Evolutionary conservation across 2,113 vertebrate genomes (phyloP).

Genomic region (Cairina moschata): DNA sequence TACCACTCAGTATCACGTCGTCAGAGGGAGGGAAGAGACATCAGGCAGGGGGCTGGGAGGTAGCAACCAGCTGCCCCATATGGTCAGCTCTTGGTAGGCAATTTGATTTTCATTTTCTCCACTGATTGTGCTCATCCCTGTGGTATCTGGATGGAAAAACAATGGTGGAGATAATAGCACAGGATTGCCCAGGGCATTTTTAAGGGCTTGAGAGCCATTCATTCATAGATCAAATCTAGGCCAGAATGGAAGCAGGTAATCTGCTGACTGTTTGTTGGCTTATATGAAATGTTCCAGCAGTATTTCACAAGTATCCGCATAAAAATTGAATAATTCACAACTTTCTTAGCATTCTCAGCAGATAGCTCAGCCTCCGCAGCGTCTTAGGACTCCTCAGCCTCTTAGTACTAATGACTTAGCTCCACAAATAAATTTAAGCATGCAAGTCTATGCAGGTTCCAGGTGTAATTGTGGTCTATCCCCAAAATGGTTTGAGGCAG

Average conservation of each 20-base stretch:
- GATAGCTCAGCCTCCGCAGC: not conserved
- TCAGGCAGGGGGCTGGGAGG: conserved; percentile 56
- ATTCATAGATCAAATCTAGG: conserved; percentile 66
- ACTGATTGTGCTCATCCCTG: conserved; percentile 65
- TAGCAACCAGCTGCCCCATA: conserved; percentile 69
- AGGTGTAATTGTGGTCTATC: conserved; percentile 50
- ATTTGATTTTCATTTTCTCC: conserved; percentile 74
- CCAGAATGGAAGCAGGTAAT: conserved; percentile 61
- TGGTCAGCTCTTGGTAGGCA: conserved; percentile 67
- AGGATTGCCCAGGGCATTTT: conserved; percentile 58
- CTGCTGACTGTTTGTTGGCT: conserved; percentile 38
- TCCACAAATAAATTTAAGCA: conserved; percentile 47
- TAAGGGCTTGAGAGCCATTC: conserved; percentile 53
- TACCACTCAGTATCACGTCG: not conserved
- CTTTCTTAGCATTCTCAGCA: conserved; percentile 61
- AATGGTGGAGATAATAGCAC: conserved; percentile 61
- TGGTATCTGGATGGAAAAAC: conserved; percentile 69
- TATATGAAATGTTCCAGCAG: conserved; percentile 28
- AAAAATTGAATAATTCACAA: conserved; percentile 60
- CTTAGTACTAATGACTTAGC: conserved; percentile 28
- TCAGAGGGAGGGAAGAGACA: conserved; percentile 9
- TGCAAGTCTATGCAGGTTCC: conserved; percentile 49
- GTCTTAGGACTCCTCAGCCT: conserved; percentile 36
- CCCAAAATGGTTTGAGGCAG: conserved; percentile 65
- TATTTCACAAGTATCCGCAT: conserved; percentile 44